Evolutionary conservation across 2,797 vertebrate genomes (phyloP).

Genomic region (Parauchenoglanis ngamensis): DNA sequence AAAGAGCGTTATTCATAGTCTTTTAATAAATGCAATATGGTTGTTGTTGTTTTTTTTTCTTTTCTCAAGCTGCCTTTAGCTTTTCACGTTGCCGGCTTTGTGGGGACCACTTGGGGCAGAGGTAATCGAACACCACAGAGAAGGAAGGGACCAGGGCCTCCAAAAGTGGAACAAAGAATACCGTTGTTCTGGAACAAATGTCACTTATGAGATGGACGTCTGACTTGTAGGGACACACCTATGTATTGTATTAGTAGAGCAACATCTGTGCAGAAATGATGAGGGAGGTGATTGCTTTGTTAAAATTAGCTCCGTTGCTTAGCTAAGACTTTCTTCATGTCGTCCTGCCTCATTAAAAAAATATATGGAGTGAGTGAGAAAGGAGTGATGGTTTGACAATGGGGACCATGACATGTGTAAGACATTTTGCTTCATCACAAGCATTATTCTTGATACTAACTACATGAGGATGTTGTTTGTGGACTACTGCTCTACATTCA

Average conservation of each 20-base stretch:
- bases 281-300: conserved; percentile 70
- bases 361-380: neutral
- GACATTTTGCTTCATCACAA: conserved; percentile 1
- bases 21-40: conserved; percentile 64
- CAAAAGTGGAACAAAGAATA: conserved; percentile 60
- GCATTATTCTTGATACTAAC: neutral
- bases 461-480: neutral
- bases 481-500: too few relatives aligned
- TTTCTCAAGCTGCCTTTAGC: conserved; percentile 40
- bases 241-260: conserved; percentile 53
- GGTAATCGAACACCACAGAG: conserved; percentile 59
- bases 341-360: neutral
- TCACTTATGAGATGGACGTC: conserved; percentile 56
- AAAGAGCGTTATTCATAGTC: conserved; percentile 58
- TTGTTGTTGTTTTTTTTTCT: conserved; percentile 49
- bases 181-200: conserved; percentile 63
- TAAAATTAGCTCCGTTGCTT: conserved; percentile 10
- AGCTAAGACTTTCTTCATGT: neutral
- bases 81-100: conserved; percentile 46
- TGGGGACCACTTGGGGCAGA: conserved; percentile 61
- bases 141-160: conserved; percentile 50
- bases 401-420: neutral
- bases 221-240: conserved; percentile 56
- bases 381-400: conserved; percentile 3
- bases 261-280: conserved; percentile 3